Evolutionary conservation across 53 echinoderm and acorn worm genomes (phyloP).

Genomic region (Echinarachnius parma): DNA sequence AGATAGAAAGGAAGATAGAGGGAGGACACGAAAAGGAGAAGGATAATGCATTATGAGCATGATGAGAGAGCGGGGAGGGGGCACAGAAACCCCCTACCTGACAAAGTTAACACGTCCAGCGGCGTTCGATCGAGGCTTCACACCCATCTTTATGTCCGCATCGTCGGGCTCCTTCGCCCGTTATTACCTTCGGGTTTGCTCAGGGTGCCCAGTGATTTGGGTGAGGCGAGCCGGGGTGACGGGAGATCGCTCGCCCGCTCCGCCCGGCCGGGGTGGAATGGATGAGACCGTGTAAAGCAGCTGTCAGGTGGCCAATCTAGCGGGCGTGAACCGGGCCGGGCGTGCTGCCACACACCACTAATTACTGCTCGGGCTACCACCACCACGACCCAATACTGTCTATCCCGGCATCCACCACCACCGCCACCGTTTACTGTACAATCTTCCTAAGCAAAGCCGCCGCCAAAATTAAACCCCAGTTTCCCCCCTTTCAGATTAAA

Average conservation of each 20-base stretch:
- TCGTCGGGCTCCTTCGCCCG: too few species aligned
- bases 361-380: slow-evolving; percentile 32
- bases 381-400: too few species aligned
- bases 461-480: too few species aligned
- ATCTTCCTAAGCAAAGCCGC: too few species aligned
- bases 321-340: slow-evolving; percentile 41
- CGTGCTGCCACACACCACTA: slow-evolving; percentile 27
- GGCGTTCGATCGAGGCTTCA: slow-evolving; percentile 30
- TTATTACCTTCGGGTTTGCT: slow-evolving; percentile 41
- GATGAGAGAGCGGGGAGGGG: background rate
- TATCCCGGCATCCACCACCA: too few species aligned
- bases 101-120: slow-evolving; percentile 35
- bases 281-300: slow-evolving; percentile 37
- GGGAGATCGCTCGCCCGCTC: slow-evolving; percentile 26
- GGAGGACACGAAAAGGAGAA: background rate
- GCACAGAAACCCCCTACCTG: slow-evolving; percentile 31
- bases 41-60: background rate
- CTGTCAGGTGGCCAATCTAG: slow-evolving; percentile 27
- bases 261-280: slow-evolving; percentile 21
- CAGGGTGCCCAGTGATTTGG: slow-evolving; percentile 34
- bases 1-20: too few species aligned
- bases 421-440: too few species aligned
- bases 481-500: slow-evolving; percentile 24
- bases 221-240: slow-evolving; percentile 6
- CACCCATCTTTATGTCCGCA: too few species aligned